phyloP scores from a whole-genome alignment of 2,888 invertebrate species.

The Lepeophtheirus nordmannii region DNA sequence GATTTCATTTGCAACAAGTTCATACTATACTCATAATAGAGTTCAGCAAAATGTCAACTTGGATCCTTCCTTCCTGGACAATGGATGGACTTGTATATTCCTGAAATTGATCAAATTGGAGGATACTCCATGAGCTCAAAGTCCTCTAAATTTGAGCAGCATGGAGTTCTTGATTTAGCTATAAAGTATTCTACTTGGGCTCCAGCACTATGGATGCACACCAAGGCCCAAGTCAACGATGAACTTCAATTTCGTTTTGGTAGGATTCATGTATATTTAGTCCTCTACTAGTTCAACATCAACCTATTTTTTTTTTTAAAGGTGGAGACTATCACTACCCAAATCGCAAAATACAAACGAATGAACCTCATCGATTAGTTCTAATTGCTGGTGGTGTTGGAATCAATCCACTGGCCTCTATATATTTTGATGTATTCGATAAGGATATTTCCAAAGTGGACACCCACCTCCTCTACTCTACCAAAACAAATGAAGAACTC shows the following conservation, averaged over 20 bases:
- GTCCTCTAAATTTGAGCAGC: slow-evolving; percentile 31
- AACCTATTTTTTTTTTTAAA: neutral
- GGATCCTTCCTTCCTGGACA: neutral
- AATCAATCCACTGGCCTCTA: slow-evolving; percentile 37
- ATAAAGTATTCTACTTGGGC: slow-evolving; percentile 35
- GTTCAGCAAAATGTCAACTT: neutral
- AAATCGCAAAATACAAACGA: slow-evolving; percentile 10
- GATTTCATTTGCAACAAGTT: no score
- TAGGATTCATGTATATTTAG: neutral
- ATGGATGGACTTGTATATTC: slow-evolving; percentile 37
- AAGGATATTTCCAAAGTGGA: slow-evolving; percentile 26
- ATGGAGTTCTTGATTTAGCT: slow-evolving; percentile 33
- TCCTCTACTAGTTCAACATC: neutral
- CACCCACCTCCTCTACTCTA: slow-evolving; percentile 34
- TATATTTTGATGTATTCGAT: slow-evolving; percentile 31
- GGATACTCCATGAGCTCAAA: slow-evolving; percentile 38
- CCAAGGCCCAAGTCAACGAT: slow-evolving; percentile 29
- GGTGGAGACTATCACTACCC: neutral
- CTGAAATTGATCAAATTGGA: slow-evolving; percentile 34
- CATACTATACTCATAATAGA: no score
- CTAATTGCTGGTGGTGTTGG: slow-evolving; percentile 39
- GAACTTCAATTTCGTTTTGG: neutral
- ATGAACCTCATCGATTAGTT: slow-evolving; percentile 30
- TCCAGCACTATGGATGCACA: slow-evolving; percentile 37
- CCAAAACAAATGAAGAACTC: slow-evolving; percentile 33